These are phyloP conservation scores for Pogoniulus pusillus DNA, from an alignment of 2,797 vertebrate species.

Conservation along the genomic window DNA sequence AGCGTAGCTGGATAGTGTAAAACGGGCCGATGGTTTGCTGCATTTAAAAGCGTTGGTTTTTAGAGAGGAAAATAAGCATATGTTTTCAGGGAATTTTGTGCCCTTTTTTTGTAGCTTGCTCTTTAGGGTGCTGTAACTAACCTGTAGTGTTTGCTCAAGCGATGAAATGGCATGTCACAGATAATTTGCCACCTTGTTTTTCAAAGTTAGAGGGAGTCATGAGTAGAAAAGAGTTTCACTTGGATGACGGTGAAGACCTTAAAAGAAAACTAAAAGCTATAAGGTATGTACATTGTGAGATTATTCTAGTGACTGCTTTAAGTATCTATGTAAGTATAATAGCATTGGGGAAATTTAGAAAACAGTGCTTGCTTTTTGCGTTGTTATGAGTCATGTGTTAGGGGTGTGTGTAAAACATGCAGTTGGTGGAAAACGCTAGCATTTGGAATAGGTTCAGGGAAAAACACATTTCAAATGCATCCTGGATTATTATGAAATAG, in stretches of 20 bases:
- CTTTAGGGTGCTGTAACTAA: rapidly evolving
- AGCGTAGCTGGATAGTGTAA: no score
- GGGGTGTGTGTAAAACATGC: rapidly evolving
- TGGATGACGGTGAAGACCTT: not conserved
- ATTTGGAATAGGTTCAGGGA: not conserved
- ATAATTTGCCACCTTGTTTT: not conserved
- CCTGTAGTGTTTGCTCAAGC: not conserved
- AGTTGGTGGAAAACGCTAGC: not conserved
- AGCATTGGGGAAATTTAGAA: not conserved
- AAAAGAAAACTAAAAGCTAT: not conserved
- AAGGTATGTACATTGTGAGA: conserved; percentile 31
- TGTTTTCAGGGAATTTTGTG: rapidly evolving
- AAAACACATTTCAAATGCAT: not conserved
- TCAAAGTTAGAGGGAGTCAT: not conserved
- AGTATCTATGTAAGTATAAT: no score
- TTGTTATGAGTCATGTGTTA: not conserved
- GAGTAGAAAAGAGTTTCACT: not conserved
- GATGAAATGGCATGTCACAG: not conserved
- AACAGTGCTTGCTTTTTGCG: not conserved
- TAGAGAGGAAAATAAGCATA: rapidly evolving
- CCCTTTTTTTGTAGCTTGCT: rapidly evolving
- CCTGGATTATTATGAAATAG: not conserved
- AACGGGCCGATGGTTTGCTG: rapidly evolving
- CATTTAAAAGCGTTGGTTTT: rapidly evolving
- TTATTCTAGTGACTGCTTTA: not conserved